Percentiles rank a stretch among this genome's conserved stretches.
These are phyloP conservation scores for Eulemur rubriventer DNA, from an alignment of 2,797 vertebrate genomes.

Conservation along the genomic window DNA sequence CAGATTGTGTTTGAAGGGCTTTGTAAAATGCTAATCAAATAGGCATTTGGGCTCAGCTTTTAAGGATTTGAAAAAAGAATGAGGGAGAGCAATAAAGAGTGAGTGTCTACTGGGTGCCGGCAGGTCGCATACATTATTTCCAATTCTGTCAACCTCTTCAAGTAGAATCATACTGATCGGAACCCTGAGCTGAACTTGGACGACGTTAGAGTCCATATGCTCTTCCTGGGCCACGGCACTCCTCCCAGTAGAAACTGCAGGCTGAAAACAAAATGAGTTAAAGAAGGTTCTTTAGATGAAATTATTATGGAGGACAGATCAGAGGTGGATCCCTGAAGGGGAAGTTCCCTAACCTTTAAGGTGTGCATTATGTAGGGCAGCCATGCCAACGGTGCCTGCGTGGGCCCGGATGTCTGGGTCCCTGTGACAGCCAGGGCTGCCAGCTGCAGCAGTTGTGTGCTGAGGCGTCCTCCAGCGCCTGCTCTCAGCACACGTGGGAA, in stretches of 20 bases:
- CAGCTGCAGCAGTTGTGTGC: fast-evolving
- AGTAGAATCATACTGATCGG: neutral
- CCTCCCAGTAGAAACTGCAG: neutral
- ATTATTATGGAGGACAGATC: neutral
- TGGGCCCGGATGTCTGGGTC: neutral
- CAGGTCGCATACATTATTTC: neutral
- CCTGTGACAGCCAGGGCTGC: neutral
- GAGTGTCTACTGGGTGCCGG: neutral
- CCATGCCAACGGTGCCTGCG: neutral
- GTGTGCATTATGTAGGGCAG: neutral
- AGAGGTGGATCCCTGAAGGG: neutral
- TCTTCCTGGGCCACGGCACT: neutral
- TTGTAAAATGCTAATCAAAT: neutral
- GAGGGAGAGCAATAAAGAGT: neutral
- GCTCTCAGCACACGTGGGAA: neutral
- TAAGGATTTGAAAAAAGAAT: neutral
- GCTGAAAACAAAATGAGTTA: neutral
- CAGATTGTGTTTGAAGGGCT: neutral
- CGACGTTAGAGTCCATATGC: neutral
- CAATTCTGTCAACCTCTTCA: neutral
- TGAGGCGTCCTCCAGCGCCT: neutral
- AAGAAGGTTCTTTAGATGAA: neutral
- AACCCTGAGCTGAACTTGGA: neutral
- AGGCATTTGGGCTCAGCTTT: neutral
- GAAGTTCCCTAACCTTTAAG: neutral